Percentiles rank a stretch among this genome's conserved stretches.
phyloP scores from a whole-genome alignment of 2,888 invertebrate species.

The Chalcosyrphus nemorum region DNA sequence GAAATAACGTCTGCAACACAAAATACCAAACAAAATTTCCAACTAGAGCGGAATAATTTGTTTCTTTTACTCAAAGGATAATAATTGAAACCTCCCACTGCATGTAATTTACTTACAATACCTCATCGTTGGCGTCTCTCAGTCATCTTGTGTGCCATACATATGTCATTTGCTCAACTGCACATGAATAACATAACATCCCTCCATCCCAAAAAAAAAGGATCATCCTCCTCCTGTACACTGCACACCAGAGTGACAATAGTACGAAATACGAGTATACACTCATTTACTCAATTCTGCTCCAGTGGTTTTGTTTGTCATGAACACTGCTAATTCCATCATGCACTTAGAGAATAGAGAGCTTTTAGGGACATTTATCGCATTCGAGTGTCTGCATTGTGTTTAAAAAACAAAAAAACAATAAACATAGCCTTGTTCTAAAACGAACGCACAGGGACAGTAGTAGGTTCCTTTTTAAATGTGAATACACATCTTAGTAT shows the following conservation, averaged over 20 bases:
- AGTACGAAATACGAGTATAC: background rate
- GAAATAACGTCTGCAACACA: background rate
- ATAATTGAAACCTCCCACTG: conserved; percentile 34
- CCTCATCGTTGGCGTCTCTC: conserved; percentile 6
- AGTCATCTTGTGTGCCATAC: conserved; percentile 7
- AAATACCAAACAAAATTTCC: conserved; percentile 1
- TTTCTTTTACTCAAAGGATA: conserved; percentile 22
- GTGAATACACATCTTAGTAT: conserved; percentile 1
- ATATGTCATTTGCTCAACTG: conserved; percentile 21
- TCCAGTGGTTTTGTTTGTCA: conserved; percentile 52
- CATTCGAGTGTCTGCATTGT: conserved; percentile 56
- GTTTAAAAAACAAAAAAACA: conserved; percentile 28
- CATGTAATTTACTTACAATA: conserved; percentile 17
- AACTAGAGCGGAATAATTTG: conserved; percentile 33
- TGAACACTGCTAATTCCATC: conserved; percentile 58
- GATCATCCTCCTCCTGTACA: background rate
- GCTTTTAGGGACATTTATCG: conserved; percentile 52
- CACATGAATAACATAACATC: conserved; percentile 35
- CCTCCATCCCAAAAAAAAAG: conserved; percentile 21
- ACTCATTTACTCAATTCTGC: conserved; percentile 47
- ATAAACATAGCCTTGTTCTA: conserved; percentile 6
- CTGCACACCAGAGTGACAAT: background rate
- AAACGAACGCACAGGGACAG: too few relatives aligned
- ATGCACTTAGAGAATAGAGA: conserved; percentile 51
- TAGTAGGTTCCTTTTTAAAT: conserved; percentile 6